Conservation (phyloP, 1,140 invertebrate species). For the Centruroides vittatus region DNA sequence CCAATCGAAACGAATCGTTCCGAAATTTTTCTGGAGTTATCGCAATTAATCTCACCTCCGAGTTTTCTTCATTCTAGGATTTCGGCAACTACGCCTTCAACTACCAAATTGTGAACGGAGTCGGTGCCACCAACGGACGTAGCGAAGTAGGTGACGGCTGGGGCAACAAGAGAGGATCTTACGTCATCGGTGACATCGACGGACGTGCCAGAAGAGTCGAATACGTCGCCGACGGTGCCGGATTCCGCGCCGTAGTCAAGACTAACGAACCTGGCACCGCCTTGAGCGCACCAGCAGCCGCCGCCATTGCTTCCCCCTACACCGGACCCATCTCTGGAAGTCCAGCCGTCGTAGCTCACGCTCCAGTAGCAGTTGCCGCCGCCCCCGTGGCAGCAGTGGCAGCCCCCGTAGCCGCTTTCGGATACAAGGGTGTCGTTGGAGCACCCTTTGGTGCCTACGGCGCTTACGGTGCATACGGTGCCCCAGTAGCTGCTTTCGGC, state of each 20-base stretch:
- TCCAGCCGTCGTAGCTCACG: background rate
- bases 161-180: slow-evolving; percentile 33
- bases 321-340: no score
- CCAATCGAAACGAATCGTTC: no score
- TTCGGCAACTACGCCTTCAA: slow-evolving; percentile 15
- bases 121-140: slow-evolving; percentile 4
- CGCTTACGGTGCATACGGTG: no score
- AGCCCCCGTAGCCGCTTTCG: no score
- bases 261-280: slow-evolving; percentile 21
- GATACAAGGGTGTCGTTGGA: no score
- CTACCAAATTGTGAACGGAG: background rate
- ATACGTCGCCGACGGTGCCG: slow-evolving; percentile 14
- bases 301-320: background rate
- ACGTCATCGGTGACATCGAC: slow-evolving; percentile 6
- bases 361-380: background rate
- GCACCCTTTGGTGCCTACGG: no score
- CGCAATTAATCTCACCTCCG: background rate
- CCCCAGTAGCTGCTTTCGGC: no score
- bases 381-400: background rate
- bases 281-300: slow-evolving; percentile 8
- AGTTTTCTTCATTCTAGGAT: slow-evolving; percentile 3
- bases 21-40: no score
- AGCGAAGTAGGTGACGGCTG: slow-evolving; percentile 55
- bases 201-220: slow-evolving; percentile 13
- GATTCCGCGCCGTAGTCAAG: slow-evolving; percentile 17